phyloP scores from a whole-genome alignment of 2,888 invertebrate genomes.

The Congeria kusceri region DNA sequence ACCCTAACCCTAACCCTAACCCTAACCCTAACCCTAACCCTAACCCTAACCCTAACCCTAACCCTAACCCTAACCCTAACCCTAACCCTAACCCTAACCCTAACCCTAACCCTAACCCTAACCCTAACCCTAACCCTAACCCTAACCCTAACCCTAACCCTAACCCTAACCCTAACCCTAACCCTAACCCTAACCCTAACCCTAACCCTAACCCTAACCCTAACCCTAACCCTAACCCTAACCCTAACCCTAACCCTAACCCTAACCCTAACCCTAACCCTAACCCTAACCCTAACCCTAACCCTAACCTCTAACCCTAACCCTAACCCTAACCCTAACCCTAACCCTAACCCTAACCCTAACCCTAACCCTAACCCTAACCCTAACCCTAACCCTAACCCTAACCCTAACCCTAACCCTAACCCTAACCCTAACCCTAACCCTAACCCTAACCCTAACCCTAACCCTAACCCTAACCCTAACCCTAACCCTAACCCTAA shows the following conservation, averaged over 20 bases:
- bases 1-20: slow-evolving; percentile 56
- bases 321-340: slow-evolving; percentile 32
- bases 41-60: slow-evolving; percentile 64
- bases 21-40: slow-evolving; percentile 43
- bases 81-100: slow-evolving; percentile 58
- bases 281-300: slow-evolving; percentile 66
- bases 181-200: too few relatives aligned
- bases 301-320: slow-evolving; percentile 52
- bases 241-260: slow-evolving; percentile 51
- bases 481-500: slow-evolving; percentile 62
- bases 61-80: slow-evolving; percentile 62
- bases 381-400: slow-evolving; percentile 58
- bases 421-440: slow-evolving; percentile 72
- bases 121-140: slow-evolving; percentile 60
- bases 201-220: slow-evolving; percentile 56
- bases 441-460: slow-evolving; percentile 64
- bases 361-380: slow-evolving; percentile 54
- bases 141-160: slow-evolving; percentile 57
- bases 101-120: slow-evolving; percentile 57
- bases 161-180: slow-evolving; percentile 47
- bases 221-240: slow-evolving; percentile 63
- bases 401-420: slow-evolving; percentile 71
- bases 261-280: slow-evolving; percentile 67
- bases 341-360: slow-evolving; percentile 63
- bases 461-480: slow-evolving; percentile 66